A percentile compares a stretch with the other conserved stretches of the same genome.
Evolutionary conservation across 2,113 vertebrate species (phyloP).

Genomic region (Trochalopteron elliotii): DNA sequence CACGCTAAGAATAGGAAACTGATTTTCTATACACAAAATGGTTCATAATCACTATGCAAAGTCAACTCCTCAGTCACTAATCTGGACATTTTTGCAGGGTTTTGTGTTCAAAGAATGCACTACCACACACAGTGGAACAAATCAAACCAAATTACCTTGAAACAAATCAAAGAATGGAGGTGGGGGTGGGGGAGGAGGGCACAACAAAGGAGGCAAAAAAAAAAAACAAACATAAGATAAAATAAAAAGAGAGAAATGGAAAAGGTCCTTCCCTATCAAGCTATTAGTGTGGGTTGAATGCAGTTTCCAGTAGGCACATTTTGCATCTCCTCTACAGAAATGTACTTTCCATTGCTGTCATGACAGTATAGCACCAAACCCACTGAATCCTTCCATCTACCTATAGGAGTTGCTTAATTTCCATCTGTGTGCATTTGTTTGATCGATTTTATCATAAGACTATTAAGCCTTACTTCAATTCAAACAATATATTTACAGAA

Average conservation of each 20-base stretch:
- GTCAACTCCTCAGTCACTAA: neutral
- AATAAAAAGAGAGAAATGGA: neutral
- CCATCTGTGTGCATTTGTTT: neutral
- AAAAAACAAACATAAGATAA: neutral
- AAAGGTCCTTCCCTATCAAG: neutral
- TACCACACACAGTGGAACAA: neutral
- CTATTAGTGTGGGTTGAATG: neutral
- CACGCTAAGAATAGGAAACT: neutral
- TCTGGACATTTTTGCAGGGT: neutral
- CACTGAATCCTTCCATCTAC: neutral
- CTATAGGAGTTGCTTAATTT: neutral
- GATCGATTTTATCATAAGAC: neutral
- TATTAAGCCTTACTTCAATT: neutral
- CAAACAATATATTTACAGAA: neutral
- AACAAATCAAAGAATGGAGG: neutral
- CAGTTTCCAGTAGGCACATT: neutral
- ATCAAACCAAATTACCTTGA: slow-evolving; percentile 1
- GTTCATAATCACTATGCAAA: neutral
- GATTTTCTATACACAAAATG: neutral
- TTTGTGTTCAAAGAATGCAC: neutral
- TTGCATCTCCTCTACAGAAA: neutral
- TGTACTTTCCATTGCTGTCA: neutral
- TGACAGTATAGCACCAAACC: neutral
- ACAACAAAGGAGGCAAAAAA: neutral
- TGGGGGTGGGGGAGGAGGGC: fast-evolving